Base-by-base conservation (phyloP, 2,113 vertebrate genomes). In the Rhipidura dahli region DNA sequence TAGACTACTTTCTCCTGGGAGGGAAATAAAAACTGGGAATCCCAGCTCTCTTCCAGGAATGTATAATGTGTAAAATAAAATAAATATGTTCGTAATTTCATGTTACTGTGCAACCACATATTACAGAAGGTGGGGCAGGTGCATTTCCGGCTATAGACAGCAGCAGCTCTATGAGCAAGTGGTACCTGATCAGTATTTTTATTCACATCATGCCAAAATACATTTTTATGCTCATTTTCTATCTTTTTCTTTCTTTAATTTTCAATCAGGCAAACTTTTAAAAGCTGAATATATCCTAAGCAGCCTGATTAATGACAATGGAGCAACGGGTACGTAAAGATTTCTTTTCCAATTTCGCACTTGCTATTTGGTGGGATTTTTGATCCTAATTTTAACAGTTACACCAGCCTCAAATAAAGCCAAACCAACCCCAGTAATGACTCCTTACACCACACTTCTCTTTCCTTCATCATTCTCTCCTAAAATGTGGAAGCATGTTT, bases 271-370 rank as follows among this genome's bases (percentile, higher is more conserved):
- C 61, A 99, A 99, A 97, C 98, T 99, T 60, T 89, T 99, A 94
- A 99, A 99, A 97, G 99, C 99, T 15, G 99, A 99, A 93, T 99
- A 98, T 87, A 99, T 99, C 65, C 97, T 99, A 72, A 99, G 99
- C 98, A 98, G 97, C 83, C 95, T 99, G 42, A 99, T 99, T 86
- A 98, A 97, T 93, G 98, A 97, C 87, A 97, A 89, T 0, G 99
- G 99, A 64, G 97, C 98, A 23, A 99, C 99, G 64, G 99, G 99
- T 99, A 68, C 1, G 5, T 84, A 6, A 13, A 2, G 9, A 15
- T 49, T 64, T 87, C 19, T 81, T 71, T 81, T 57, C 39, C 16
- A 20, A 0, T 49, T 56, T 75, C 30, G 24, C 23, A 44, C 27
- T 35, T 83, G 21, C 33, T 90, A 0, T 77, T 40, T 57, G 49